These are phyloP conservation scores for Eulemur coronatus DNA, from an alignment of 2,797 vertebrate genomes.

Conservation along the genomic window DNA sequence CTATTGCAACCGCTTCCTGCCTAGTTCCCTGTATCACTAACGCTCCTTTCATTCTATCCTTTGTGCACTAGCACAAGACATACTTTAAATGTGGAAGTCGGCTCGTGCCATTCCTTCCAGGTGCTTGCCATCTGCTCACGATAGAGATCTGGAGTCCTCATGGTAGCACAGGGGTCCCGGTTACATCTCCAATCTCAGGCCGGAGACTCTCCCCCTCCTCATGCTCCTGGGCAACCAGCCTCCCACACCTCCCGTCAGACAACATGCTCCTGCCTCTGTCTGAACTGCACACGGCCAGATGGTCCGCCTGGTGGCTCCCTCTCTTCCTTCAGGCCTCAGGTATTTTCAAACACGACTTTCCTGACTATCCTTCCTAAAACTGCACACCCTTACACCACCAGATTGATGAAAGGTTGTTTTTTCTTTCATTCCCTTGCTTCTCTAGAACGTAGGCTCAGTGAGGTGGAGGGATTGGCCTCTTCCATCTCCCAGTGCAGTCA, in stretches of 20 bases:
- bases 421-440: neutral
- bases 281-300: accelerated
- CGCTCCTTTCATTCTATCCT: neutral
- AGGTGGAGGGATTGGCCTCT: neutral
- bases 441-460: neutral
- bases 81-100: accelerated
- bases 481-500: too few species aligned
- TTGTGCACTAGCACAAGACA: neutral
- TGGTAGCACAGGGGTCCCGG: too few species aligned
- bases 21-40: neutral
- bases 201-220: neutral
- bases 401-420: neutral
- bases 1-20: accelerated
- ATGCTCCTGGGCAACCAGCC: neutral
- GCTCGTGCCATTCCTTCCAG: accelerated
- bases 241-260: neutral
- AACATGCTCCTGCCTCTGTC: too few species aligned
- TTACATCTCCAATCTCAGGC: neutral
- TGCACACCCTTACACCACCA: neutral
- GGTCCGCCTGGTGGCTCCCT: neutral
- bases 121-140: accelerated
- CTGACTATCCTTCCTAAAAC: neutral
- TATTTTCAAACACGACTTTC: too few species aligned
- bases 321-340: neutral
- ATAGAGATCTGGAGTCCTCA: neutral